Evolutionary conservation across 2,888 invertebrate species (phyloP).

Genomic region (Latheticus oryzae): DNA sequence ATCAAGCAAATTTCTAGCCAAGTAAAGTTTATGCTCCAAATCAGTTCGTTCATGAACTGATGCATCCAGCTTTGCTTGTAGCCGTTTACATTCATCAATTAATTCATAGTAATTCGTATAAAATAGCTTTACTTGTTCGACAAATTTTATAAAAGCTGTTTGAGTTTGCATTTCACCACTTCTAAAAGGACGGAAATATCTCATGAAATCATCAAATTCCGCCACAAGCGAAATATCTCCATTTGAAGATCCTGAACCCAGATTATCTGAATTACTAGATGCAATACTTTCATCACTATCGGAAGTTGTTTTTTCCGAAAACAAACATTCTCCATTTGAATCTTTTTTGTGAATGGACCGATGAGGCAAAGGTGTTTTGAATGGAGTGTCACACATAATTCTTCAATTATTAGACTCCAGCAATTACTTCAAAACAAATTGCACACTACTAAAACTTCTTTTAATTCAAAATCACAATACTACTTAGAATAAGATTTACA

Average conservation of each 20-base stretch:
- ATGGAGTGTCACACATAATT: slow-evolving; percentile 46
- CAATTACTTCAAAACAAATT: no score
- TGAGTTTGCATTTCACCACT: slow-evolving; percentile 42
- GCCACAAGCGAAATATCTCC: slow-evolving; percentile 51
- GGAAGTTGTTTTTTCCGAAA: slow-evolving; percentile 40
- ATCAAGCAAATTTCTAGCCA: slow-evolving; percentile 83
- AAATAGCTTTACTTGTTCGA: slow-evolving; percentile 79
- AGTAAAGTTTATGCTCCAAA: slow-evolving; percentile 83
- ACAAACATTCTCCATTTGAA: slow-evolving; percentile 21
- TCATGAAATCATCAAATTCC: slow-evolving; percentile 53
- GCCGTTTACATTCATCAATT: slow-evolving; percentile 77
- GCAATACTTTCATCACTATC: slow-evolving; percentile 52
- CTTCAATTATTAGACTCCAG: no score
- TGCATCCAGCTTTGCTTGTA: slow-evolving; percentile 78
- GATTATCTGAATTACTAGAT: slow-evolving; percentile 33
- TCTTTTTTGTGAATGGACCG: slow-evolving; percentile 38
- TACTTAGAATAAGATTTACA: no score
- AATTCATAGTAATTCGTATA: slow-evolving; percentile 76
- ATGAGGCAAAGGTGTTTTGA: slow-evolving; percentile 50
- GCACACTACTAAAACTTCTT: no score
- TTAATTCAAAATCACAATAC: no score
- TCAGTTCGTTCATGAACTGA: slow-evolving; percentile 78
- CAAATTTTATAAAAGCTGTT: slow-evolving; percentile 67
- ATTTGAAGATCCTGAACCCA: slow-evolving; percentile 28
- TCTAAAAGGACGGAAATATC: slow-evolving; percentile 42